Conservation (phyloP, 2,113 vertebrate genomes). For the Glaucidium brasilianum region DNA sequence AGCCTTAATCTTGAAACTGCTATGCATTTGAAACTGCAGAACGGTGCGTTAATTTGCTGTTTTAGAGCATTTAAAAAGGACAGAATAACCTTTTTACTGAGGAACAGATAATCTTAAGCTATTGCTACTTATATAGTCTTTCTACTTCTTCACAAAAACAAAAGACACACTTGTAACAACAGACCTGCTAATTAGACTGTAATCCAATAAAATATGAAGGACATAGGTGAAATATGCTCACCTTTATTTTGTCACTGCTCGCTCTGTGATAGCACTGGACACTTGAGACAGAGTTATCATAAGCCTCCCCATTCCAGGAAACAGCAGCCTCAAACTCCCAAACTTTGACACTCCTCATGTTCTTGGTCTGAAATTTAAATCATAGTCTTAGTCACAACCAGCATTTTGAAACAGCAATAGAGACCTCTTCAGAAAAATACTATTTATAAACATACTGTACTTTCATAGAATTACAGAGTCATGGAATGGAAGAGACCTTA, state of each 20-base stretch:
- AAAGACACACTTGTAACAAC: not conserved
- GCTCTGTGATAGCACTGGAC: not conserved
- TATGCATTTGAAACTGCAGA: not conserved
- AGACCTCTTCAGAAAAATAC: not conserved
- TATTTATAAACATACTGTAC: not conserved
- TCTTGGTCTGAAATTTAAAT: not conserved
- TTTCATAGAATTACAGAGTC: too few species aligned
- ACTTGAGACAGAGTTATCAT: not conserved
- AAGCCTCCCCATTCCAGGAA: not conserved
- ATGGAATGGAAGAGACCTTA: too few species aligned
- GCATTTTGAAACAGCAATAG: not conserved
- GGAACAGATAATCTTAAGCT: not conserved
- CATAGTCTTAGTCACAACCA: not conserved
- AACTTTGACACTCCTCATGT: not conserved
- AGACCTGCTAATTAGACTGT: not conserved
- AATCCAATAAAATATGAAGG: not conserved
- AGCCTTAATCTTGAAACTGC: not conserved
- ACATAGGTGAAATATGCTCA: not conserved
- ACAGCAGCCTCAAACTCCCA: not conserved
- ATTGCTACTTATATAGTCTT: not conserved
- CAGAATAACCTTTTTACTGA: not conserved
- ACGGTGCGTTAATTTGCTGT: not conserved
- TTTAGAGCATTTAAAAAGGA: not conserved
- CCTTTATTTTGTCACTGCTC: not conserved
- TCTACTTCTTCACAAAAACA: not conserved